Conservation (phyloP, 2,113 vertebrate species). For the Aspiorhynchus laticeps region DNA sequence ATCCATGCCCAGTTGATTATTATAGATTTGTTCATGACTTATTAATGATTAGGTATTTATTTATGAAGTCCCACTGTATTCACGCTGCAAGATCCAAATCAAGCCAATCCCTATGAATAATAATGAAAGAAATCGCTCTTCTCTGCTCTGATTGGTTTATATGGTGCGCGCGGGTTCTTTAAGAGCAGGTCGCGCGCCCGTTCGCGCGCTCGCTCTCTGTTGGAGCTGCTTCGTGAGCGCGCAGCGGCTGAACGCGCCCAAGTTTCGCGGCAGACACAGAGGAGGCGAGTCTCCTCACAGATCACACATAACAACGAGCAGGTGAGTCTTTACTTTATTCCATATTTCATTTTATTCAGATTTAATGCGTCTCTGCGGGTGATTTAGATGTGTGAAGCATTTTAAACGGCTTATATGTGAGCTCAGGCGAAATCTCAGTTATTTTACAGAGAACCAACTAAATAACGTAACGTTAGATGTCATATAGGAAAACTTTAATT, state of each 20-base stretch:
- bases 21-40: background rate
- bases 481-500: background rate
- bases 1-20: background rate
- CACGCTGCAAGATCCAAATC: background rate
- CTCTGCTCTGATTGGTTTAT: background rate
- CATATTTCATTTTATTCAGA: background rate
- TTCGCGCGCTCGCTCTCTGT: background rate
- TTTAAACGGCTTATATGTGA: background rate
- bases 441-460: background rate
- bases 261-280: background rate
- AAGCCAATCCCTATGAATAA: background rate
- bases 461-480: no score
- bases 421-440: background rate
- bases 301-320: background rate
- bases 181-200: conserved; percentile 3
- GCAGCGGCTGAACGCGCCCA: background rate
- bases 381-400: background rate
- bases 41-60: background rate
- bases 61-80: background rate
- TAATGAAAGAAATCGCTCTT: background rate
- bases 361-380: background rate
- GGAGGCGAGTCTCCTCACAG: background rate
- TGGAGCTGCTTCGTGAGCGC: background rate
- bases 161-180: background rate
- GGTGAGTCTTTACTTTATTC: background rate